These are phyloP conservation scores for Ptilorrhoa leucosticta DNA, from an alignment of 2,113 vertebrate species.

Conservation along the genomic window DNA sequence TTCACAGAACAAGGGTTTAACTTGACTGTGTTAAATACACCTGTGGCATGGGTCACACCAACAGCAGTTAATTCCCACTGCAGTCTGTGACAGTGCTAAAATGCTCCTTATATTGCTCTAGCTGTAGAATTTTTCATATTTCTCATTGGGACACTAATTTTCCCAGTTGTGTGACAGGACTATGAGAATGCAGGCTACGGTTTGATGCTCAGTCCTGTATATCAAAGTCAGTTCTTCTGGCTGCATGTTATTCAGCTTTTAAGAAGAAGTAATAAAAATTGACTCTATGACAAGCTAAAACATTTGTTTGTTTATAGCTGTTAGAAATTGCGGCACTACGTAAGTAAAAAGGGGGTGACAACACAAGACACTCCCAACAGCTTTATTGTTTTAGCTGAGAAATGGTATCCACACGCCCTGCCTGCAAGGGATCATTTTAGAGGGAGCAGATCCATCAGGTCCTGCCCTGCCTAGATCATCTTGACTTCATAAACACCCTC, in stretches of 20 bases:
- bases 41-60: constrained; percentile 2
- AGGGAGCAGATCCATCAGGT: neutral
- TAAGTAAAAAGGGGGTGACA: neutral
- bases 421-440: neutral
- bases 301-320: neutral
- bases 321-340: neutral
- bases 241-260: neutral
- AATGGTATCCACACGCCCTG: neutral
- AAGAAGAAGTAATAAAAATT: constrained; percentile 12
- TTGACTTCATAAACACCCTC: neutral
- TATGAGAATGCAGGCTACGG: neutral
- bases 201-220: neutral
- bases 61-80: neutral
- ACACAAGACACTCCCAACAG: neutral
- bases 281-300: neutral
- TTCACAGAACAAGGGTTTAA: constrained; percentile 39
- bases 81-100: neutral
- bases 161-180: neutral
- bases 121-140: neutral
- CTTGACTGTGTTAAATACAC: constrained; percentile 21
- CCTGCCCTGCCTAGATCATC: neutral
- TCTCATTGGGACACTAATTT: neutral
- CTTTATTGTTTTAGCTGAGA: neutral
- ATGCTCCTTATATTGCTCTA: neutral
- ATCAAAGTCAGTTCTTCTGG: neutral